Evolutionary conservation across 1,140 invertebrate species (phyloP).

Genomic region (Drosophila sucinea): DNA sequence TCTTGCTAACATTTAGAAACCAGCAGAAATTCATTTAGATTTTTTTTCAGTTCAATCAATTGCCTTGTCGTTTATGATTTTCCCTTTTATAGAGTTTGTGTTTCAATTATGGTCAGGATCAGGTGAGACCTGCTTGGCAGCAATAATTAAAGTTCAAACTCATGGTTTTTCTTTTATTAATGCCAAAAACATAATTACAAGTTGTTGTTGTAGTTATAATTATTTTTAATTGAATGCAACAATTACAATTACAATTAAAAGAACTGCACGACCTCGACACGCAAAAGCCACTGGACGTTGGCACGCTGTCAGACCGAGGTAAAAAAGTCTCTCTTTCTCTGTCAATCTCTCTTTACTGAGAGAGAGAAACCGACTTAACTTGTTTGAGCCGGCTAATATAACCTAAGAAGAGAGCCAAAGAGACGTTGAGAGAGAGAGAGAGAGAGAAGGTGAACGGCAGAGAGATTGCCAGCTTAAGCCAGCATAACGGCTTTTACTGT

Average conservation of each 20-base stretch:
- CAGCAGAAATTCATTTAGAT: too few relatives aligned
- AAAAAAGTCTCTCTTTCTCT: too few relatives aligned
- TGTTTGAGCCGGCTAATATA: constrained; percentile 27
- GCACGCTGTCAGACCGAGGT: constrained; percentile 21
- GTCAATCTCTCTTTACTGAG: neutral
- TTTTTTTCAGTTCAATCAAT: neutral
- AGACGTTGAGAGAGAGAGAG: constrained; percentile 25
- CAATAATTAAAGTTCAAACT: constrained; percentile 76
- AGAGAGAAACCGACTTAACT: constrained; percentile 5
- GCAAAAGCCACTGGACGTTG: constrained; percentile 63
- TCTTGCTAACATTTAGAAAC: too few relatives aligned
- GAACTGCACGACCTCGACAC: constrained; percentile 75
- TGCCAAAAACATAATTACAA: constrained; percentile 51
- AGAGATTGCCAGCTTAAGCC: constrained; percentile 16
- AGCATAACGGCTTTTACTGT: constrained; percentile 75
- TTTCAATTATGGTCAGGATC: constrained; percentile 33
- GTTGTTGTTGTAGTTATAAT: constrained; percentile 67
- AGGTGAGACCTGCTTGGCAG: constrained; percentile 47
- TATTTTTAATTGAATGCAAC: constrained; percentile 70
- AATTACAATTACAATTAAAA: constrained; percentile 54
- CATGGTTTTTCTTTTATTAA: constrained; percentile 50
- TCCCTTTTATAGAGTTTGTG: neutral
- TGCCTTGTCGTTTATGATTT: neutral
- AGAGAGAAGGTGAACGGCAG: constrained; percentile 23
- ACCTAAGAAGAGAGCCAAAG: constrained; percentile 5